Base-by-base conservation (phyloP, 2,797 vertebrate genomes). In the Lepidocolaptes lacrymiger region DNA sequence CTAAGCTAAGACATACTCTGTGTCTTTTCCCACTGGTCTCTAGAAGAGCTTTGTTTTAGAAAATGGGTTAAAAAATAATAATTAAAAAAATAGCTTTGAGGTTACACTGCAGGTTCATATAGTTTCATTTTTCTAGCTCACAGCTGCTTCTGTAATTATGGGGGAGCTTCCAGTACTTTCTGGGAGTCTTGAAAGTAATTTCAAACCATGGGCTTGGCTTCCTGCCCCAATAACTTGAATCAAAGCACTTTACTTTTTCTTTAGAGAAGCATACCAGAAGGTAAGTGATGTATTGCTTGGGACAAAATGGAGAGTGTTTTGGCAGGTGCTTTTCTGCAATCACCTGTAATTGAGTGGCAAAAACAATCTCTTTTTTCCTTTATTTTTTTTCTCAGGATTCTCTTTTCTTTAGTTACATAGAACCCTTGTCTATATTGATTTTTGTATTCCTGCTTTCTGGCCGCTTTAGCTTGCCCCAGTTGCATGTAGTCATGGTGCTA, bases 361-460 rank as follows among this genome's bases (percentile, higher is more conserved):
- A 85, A 90, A 69, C 28, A 27, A 54, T 49, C 1, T 78, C 8
- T 36, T 30, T 64, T 59, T 91, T 23, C 34, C n/a, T 44, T 63
- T 54, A 4, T 15, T 15, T 41, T 52, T 52, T 73, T 72, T 44
- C 58, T 36, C 43, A 86, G 21, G n/a, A 9, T 82, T 18, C 71
- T 93, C 0, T 48, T 48, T 89, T 91, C 52, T 85, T 90, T 86
- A 51, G 24, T 48, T 79, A 49, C 28, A 16, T 39, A n/a, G 64
- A 41, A 30, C 12, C 24, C n/a, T 20, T 86, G 14, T 41, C 36
- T 83, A 6, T 78, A 55, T 30, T 92, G 49, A 80, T 77, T 86
- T 67, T 92, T 44, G 16, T 84, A 28, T 91, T 83, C 82, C 44
- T 78, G 71, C 91, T 91, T 90, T 84, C 54, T 93, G 83, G 79